A percentile compares a stretch with the other conserved stretches of the same genome.
Evolutionary conservation across 2,888 invertebrate genomes (phyloP).

Genomic region (Chloromyia formosa): DNA sequence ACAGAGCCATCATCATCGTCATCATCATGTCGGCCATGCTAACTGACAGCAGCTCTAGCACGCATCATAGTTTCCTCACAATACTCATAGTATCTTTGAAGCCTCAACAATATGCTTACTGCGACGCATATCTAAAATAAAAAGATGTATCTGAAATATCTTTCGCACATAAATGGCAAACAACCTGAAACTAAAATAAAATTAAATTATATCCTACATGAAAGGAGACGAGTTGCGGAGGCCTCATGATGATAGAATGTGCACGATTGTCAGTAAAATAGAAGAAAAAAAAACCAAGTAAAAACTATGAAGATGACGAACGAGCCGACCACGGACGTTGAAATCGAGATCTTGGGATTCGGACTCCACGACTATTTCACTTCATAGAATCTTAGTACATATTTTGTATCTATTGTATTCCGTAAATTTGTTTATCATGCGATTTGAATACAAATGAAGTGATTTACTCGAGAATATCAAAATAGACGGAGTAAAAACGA

Average conservation of each 20-base stretch:
- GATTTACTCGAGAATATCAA: constrained; percentile 26
- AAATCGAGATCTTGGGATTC: constrained; percentile 29
- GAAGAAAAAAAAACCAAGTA: neutral
- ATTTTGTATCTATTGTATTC: constrained; percentile 27
- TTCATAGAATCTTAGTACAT: no score
- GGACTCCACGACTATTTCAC: neutral
- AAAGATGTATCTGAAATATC: constrained; percentile 12
- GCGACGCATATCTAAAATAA: no score
- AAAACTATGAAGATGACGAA: neutral
- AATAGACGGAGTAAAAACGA: neutral
- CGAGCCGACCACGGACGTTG: neutral
- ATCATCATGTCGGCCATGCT: neutral
- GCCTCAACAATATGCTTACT: no score
- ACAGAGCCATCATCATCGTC: neutral
- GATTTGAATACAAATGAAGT: constrained; percentile 43
- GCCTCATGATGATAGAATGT: no score
- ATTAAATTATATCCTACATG: constrained; percentile 29
- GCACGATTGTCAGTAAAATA: no score
- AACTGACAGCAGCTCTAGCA: no score
- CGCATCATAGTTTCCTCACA: no score
- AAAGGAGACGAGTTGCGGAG: no score
- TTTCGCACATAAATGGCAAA: constrained; percentile 27
- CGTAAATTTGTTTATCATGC: constrained; percentile 39
- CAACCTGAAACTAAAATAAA: constrained; percentile 30
- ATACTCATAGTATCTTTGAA: no score